Percentiles rank a stretch among this genome's conserved stretches.
Conservation (phyloP, 2,113 vertebrate genomes). For the Apteryx owenii region DNA sequence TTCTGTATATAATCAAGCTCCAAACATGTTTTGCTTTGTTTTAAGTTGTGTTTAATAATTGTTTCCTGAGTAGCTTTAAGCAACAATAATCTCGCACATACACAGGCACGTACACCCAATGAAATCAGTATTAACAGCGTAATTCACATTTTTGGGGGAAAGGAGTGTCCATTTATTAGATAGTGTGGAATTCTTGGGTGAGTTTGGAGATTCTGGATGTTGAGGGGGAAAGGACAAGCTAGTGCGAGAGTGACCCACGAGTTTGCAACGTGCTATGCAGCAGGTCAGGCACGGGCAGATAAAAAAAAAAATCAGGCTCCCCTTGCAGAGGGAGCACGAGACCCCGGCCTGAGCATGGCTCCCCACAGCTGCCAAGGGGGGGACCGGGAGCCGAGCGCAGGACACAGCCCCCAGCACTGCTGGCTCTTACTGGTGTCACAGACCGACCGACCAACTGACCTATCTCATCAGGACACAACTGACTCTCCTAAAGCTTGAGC, state of each 20-base stretch:
- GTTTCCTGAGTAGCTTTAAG: slow-evolving; percentile 43
- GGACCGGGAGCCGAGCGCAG: too few species aligned
- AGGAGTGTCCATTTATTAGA: neutral
- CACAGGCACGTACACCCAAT: neutral
- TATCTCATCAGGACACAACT: neutral
- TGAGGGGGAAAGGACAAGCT: neutral
- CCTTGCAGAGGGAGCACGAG: neutral
- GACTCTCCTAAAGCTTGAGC: neutral
- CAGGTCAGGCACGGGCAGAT: neutral
- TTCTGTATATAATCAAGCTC: slow-evolving; percentile 2
- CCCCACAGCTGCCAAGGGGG: too few species aligned
- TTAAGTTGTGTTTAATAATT: slow-evolving; percentile 17
- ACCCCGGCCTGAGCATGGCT: neutral
- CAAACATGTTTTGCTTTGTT: neutral
- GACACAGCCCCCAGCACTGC: too few species aligned
- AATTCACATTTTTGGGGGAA: neutral
- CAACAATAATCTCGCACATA: neutral
- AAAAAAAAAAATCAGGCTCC: neutral
- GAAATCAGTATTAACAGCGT: neutral
- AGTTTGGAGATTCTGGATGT: neutral
- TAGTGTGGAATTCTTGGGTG: neutral
- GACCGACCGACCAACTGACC: neutral
- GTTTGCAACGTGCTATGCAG: fast-evolving
- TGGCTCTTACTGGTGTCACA: neutral
- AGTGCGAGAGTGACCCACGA: neutral